These are phyloP conservation scores for Mormyrus lacerda DNA, from an alignment of 2,113 vertebrate genomes.

Conservation along the genomic window DNA sequence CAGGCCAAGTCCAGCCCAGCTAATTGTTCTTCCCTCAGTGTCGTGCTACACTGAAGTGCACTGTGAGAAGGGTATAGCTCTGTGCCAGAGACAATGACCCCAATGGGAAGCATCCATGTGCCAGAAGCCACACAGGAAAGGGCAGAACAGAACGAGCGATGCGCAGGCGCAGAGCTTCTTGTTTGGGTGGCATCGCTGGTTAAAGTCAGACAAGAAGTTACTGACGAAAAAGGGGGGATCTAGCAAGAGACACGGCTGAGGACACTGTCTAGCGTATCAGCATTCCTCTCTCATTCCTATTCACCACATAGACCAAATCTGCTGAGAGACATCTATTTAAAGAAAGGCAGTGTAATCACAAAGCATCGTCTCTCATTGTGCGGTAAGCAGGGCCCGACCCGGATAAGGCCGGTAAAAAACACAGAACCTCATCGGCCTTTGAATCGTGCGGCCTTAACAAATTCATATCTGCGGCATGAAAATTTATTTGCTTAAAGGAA, in stretches of 20 bases:
- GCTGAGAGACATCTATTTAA: neutral
- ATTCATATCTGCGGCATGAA: neutral
- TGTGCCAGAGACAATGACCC: slow-evolving; percentile 65
- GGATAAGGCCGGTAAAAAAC: neutral
- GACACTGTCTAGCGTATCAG: neutral
- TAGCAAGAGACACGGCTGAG: neutral
- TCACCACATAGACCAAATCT: neutral
- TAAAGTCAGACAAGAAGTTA: neutral
- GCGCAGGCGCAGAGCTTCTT: neutral
- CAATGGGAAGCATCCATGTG: slow-evolving; percentile 46
- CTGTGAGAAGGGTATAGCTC: slow-evolving; percentile 51
- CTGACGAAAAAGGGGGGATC: neutral
- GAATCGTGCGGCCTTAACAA: neutral
- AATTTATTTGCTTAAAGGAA: neutral
- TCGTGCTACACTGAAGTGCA: slow-evolving; percentile 51
- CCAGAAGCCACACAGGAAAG: slow-evolving; percentile 33
- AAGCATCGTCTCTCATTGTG: neutral
- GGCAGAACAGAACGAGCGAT: slow-evolving; percentile 24
- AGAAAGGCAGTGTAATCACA: neutral
- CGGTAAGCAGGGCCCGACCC: neutral
- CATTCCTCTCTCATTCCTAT: neutral
- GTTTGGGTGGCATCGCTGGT: neutral
- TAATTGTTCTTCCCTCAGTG: slow-evolving; percentile 56
- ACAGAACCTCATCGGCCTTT: neutral
- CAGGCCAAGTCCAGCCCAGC: neutral